Evolutionary conservation across 2,888 invertebrate genomes (phyloP), one percentile per base, ranked within the genome.

Genomic region (Doris montereyensis): DNA sequence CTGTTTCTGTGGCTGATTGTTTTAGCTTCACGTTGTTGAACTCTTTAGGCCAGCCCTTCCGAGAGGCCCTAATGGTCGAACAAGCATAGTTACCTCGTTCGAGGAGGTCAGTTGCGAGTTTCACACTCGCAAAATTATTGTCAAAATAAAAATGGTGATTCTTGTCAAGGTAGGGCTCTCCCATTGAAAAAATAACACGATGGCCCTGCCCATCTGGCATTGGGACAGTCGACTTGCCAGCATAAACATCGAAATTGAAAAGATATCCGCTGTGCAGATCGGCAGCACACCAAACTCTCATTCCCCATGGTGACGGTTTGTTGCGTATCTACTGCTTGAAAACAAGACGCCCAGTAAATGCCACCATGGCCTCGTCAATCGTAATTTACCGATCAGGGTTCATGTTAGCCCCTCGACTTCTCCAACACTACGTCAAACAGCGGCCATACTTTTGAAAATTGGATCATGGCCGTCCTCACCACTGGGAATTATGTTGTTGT

Each of bases 191-290:
- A 17, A 68, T n/a, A 1, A 24, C 52, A 17, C 57, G 32, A 1
- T 28, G 67, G 1, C 21, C 34, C 24, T 5, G 17, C 17, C 75
- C 65, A 17, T 60, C 17, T 10, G 30, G 28, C 0, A 26, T 10
- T 3, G 30, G 30, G 10, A 32, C 26, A 10, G 4, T 24, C n/a
- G 24, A 8, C n/a, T 67, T 67, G 24, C 67, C 67, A 3, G 67
- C 30, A 30, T 70, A 77, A 3, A 77, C 30, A 10, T 68, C 34
- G 32, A 77, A 77, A 26, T 67, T n/a, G n/a, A n/a, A n/a, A n/a
- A n/a, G n/a, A n/a, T n/a, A n/a, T n/a, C n/a, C n/a, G n/a, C n/a
- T n/a, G n/a, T n/a, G n/a, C n/a, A n/a, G n/a, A n/a, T n/a, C n/a
- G n/a, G n/a, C n/a, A n/a, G n/a, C n/a, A n/a, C n/a, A n/a, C n/a